phyloP scores from a whole-genome alignment of 2,888 invertebrate genomes.

The Drosophila parthenogenetica region DNA sequence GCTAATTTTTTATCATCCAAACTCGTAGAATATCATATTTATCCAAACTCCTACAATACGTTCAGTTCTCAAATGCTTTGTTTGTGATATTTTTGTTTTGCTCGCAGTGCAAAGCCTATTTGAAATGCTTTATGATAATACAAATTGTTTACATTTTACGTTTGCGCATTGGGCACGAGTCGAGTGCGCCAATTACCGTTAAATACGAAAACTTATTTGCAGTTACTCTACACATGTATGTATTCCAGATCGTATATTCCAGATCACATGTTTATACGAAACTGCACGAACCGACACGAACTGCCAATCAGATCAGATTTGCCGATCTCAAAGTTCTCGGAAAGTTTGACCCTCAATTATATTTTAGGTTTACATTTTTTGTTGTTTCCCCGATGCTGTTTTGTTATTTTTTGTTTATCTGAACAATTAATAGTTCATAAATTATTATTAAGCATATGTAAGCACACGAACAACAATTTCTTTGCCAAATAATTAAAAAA shows the following conservation, averaged over 20 bases:
- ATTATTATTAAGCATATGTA: constrained; percentile 29
- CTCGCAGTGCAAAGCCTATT: constrained; percentile 4
- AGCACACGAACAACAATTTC: constrained; percentile 15
- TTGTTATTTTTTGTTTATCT: constrained; percentile 51
- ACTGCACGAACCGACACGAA: constrained; percentile 27
- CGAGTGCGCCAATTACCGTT: constrained; percentile 50
- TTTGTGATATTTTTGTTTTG: neutral
- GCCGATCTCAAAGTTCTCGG: constrained; percentile 12
- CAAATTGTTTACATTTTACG: constrained; percentile 47
- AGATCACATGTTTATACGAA: constrained; percentile 56
- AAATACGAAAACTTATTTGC: constrained; percentile 35
- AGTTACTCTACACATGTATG: constrained; percentile 8
- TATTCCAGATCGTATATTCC: constrained; percentile 26
- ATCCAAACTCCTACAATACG: constrained; percentile 23
- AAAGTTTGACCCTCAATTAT: constrained; percentile 21
- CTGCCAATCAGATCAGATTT: constrained; percentile 30
- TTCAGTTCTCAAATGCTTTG: constrained; percentile 4
- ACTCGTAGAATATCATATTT: neutral
- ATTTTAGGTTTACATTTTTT: constrained; percentile 9
- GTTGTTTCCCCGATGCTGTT: neutral
- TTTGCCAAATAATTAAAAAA: constrained; percentile 20
- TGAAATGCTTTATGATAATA: constrained; percentile 23
- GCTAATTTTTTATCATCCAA: neutral
- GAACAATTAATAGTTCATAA: constrained; percentile 56
- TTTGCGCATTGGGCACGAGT: constrained; percentile 54